Base-by-base conservation (phyloP, 1,140 invertebrate species). In the Cyrtorhinus lividipennis region DNA sequence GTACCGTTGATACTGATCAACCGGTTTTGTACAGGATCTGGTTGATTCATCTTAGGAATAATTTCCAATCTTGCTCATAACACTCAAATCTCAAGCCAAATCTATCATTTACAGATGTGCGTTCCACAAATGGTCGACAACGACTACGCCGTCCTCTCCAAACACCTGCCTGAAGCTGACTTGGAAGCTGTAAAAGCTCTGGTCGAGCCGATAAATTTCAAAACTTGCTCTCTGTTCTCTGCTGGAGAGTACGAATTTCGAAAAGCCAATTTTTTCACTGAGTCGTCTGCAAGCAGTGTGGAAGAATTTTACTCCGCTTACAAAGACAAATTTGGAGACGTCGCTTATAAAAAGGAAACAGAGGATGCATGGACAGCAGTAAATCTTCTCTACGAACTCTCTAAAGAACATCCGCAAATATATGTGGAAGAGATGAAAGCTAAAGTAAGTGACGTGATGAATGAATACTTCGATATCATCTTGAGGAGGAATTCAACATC, bases 61-160 rank as follows among this genome's bases (percentile, higher is more conserved):
- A 5, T 10, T 53, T 53, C 5, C 48, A 20, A 15, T 5, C 48
- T 20, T 20, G 8, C 48, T 53, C 20, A 22, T 53, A 5, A 20
- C 3, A 53, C 20, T 53, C 8, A 53, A 53, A 13, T 8, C 20
- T 22, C 18, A 5, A 12, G 10, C n/a, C n/a, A n/a, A n/a, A n/a
- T n/a, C n/a, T n/a, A n/a, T n/a, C 48, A 20, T 53, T 53, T 22
- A 13, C 48, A 53, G 48, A 53, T 53, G 48, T 53, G 48, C 18
- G 48, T 53, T 12, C 48, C 48, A 13, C 48, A 53, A 53, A 13
- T 53, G 3, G 48, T 53, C 5, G 48, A 12, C 10, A 53, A 53
- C 18, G 48, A 53, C 48, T 53, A 53, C 48, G 5, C 5, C 48
- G 18, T 22, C 10, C 20, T 53, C 10, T 13, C 5, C 5, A 53